Percentiles rank a stretch among this genome's conserved stretches.
phyloP scores from a whole-genome alignment of 2,113 vertebrate species.

The Mustelus asterias region DNA sequence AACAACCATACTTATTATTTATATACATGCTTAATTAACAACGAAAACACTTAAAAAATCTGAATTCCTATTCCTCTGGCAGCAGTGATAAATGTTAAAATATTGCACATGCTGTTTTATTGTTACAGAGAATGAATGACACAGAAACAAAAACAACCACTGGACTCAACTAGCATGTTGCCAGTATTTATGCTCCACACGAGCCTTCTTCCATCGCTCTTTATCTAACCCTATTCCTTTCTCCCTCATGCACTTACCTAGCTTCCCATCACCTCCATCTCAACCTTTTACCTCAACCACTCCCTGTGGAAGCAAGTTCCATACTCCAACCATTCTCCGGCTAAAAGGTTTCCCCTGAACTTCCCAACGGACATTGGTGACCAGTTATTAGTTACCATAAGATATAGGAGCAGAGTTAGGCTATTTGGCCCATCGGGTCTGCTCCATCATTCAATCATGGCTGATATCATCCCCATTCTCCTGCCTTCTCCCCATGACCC shows the following conservation, averaged over 20 bases:
- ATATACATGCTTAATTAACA: not conserved
- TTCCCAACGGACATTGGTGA: too few species aligned
- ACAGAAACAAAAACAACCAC: not conserved
- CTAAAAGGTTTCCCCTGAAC: too few species aligned
- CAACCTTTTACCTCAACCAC: not conserved
- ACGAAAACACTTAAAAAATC: not conserved
- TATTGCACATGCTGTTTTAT: not conserved
- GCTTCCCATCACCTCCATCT: not conserved
- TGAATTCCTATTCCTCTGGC: not conserved
- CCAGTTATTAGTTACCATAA: too few species aligned
- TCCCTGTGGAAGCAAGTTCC: not conserved
- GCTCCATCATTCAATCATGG: too few species aligned
- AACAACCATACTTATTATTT: not conserved
- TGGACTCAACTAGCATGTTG: not conserved
- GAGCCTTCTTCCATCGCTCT: not conserved
- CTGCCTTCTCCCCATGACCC: too few species aligned
- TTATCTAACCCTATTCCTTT: not conserved
- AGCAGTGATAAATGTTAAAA: not conserved
- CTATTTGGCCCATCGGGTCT: too few species aligned
- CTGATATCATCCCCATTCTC: too few species aligned
- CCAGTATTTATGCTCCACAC: not conserved
- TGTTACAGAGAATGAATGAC: not conserved
- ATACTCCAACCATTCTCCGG: not conserved
- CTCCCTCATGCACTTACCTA: not conserved
- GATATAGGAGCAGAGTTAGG: too few species aligned